Evolutionary conservation across 2,888 invertebrate genomes (phyloP).

Genomic region (Gibbula magus): DNA sequence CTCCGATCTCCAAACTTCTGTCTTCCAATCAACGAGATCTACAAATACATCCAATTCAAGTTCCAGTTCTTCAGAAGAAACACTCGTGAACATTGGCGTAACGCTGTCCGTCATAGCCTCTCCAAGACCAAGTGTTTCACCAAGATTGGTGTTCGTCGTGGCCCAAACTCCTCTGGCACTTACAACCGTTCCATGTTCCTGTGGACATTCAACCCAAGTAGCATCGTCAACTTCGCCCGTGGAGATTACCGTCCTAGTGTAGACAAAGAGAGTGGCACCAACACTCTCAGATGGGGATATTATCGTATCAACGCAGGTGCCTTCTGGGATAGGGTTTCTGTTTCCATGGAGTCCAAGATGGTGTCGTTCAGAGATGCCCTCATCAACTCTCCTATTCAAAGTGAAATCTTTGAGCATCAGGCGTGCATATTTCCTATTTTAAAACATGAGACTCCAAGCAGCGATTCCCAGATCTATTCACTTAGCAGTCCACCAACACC

Average conservation of each 20-base stretch:
- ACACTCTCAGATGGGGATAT: conserved; percentile 54
- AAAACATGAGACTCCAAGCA: not conserved
- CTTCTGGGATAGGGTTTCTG: conserved; percentile 56
- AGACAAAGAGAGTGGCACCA: conserved; percentile 54
- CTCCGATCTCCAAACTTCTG: conserved; percentile 58
- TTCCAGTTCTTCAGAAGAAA: conserved; percentile 55
- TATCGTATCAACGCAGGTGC: conserved; percentile 51
- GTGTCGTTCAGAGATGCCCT: conserved; percentile 42
- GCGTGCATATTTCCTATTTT: conserved; percentile 32
- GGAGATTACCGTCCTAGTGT: conserved; percentile 31
- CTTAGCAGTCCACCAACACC: not conserved
- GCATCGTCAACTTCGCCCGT: conserved; percentile 56
- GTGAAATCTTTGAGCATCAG: conserved; percentile 48
- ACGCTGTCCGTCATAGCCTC: conserved; percentile 61
- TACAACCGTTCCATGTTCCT: conserved; percentile 53
- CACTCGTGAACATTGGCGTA: conserved; percentile 57
- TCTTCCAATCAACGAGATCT: conserved; percentile 57
- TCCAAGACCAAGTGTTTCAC: conserved; percentile 63
- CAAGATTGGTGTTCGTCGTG: conserved; percentile 51
- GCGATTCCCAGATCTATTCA: conserved; percentile 14
- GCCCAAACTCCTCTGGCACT: conserved; percentile 35
- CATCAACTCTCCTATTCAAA: conserved; percentile 34
- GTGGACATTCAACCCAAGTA: conserved; percentile 58
- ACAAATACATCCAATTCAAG: conserved; percentile 53
- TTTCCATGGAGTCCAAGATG: conserved; percentile 52